A percentile compares a stretch with the other conserved stretches of the same genome.
Evolutionary conservation across 2,888 invertebrate species (phyloP).

Genomic region (Noctua fimbriata): DNA sequence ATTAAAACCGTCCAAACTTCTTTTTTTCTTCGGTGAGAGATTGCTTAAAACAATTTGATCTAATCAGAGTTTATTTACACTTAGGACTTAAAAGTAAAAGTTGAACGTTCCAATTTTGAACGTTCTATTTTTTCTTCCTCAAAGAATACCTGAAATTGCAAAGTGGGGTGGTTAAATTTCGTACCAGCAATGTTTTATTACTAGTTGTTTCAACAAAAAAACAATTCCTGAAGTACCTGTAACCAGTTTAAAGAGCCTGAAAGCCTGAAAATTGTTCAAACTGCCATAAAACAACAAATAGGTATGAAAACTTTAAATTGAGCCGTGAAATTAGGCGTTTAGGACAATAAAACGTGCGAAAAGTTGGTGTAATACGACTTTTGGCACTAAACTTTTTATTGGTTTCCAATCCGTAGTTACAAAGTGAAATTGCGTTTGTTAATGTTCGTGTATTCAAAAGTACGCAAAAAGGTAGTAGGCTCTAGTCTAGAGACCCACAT

Average conservation of each 20-base stretch:
- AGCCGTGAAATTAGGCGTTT: slow-evolving; percentile 24
- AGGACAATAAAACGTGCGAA: slow-evolving; percentile 19
- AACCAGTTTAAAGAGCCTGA: neutral
- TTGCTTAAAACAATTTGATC: neutral
- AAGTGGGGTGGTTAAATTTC: slow-evolving; percentile 9
- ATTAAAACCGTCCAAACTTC: neutral
- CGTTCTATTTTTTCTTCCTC: neutral
- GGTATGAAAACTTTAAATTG: slow-evolving; percentile 47
- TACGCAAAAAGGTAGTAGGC: neutral
- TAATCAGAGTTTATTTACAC: neutral
- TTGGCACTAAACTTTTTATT: slow-evolving; percentile 33
- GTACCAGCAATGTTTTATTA: neutral
- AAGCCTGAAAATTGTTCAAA: slow-evolving; percentile 28
- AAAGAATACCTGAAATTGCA: slow-evolving; percentile 1
- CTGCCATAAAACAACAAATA: slow-evolving; percentile 33
- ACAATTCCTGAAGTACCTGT: slow-evolving; percentile 7
- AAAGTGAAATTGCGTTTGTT: slow-evolving; percentile 1
- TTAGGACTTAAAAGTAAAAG: too few species aligned
- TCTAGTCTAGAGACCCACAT: neutral
- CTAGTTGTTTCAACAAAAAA: slow-evolving; percentile 5
- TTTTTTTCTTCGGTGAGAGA: neutral
- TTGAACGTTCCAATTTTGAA: neutral
- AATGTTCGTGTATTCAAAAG: neutral
- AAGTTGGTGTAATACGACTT: slow-evolving; percentile 25
- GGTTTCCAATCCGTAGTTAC: slow-evolving; percentile 11